phyloP scores from a whole-genome alignment of 1,140 invertebrate genomes.

The Chymomyza costata region DNA sequence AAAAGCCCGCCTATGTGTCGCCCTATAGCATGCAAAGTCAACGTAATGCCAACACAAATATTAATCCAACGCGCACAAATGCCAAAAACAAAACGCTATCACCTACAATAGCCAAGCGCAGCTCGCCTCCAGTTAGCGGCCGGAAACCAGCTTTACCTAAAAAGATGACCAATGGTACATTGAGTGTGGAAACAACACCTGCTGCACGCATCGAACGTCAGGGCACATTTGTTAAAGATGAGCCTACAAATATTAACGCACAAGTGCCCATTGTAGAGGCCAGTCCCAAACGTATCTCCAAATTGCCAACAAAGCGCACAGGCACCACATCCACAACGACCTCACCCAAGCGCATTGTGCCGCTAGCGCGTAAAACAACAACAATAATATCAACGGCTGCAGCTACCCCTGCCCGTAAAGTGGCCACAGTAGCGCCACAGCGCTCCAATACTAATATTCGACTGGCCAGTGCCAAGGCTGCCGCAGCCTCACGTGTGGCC shows the following conservation, averaged over 20 bases:
- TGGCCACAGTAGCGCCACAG: conserved; percentile 75
- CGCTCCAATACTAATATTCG: conserved; percentile 75
- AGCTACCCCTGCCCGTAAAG: conserved; percentile 9
- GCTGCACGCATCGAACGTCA: conserved; percentile 82
- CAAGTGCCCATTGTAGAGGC: conserved; percentile 76
- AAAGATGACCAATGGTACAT: conserved; percentile 42
- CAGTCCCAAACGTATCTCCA: conserved; percentile 66
- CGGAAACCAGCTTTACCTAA: conserved; percentile 24
- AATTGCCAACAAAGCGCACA: conserved; percentile 63
- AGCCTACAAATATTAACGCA: conserved; percentile 76
- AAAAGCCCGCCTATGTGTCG: conserved; percentile 83
- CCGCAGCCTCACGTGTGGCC: conserved; percentile 40
- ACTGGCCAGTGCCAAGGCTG: conserved; percentile 51
- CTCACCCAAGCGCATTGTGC: conserved; percentile 33
- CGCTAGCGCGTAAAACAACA: conserved; percentile 11
- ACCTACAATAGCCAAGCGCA: conserved; percentile 55
- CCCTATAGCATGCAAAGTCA: conserved; percentile 76
- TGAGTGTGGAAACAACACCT: conserved; percentile 28
- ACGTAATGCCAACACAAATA: conserved; percentile 62
- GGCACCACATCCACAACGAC: conserved; percentile 20
- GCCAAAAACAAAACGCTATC: conserved; percentile 45
- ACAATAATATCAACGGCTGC: conserved; percentile 13
- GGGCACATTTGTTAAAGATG: conserved; percentile 92
- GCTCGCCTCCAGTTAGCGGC: conserved; percentile 13
- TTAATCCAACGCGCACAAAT: no score